A percentile compares a stretch with the other conserved stretches of the same genome.
These are phyloP conservation scores for Microplitis manilae DNA, from an alignment of 2,888 invertebrate genomes.

Conservation along the genomic window DNA sequence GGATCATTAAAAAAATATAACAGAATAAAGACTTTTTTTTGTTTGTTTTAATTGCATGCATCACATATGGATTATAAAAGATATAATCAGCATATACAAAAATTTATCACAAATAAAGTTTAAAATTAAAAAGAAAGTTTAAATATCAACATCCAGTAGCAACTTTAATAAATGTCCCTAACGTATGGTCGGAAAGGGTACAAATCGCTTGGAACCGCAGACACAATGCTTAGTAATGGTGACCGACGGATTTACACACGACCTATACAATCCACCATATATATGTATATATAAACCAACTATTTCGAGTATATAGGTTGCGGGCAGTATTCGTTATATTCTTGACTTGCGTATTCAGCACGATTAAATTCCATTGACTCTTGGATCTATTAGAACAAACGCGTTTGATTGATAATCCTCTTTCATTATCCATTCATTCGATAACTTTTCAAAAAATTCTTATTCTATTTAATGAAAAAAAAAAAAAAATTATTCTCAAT, in stretches of 20 bases:
- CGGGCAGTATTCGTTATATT: constrained; percentile 61
- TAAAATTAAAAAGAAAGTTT: no score
- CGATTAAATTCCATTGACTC: constrained; percentile 61
- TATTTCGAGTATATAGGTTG: constrained; percentile 47
- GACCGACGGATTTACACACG: constrained; percentile 60
- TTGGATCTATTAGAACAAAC: constrained; percentile 64
- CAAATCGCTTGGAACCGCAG: constrained; percentile 67
- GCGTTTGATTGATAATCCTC: constrained; percentile 65
- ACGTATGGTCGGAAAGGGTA: constrained; percentile 63
- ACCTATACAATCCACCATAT: constrained; percentile 29
- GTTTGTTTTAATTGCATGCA: no score
- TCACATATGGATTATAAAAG: background rate
- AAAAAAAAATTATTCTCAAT: no score
- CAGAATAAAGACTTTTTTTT: background rate
- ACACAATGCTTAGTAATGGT: constrained; percentile 69
- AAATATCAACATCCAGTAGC: constrained; percentile 18
- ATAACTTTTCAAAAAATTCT: background rate
- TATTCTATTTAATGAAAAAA: background rate
- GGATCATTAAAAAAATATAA: background rate
- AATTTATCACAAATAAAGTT: no score
- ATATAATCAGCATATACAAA: background rate
- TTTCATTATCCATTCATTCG: background rate
- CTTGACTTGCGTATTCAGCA: constrained; percentile 55
- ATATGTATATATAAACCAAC: background rate
- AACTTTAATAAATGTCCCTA: constrained; percentile 65